phyloP scores from a whole-genome alignment of 1,140 invertebrate genomes.

The Chrysoperla carnea region DNA sequence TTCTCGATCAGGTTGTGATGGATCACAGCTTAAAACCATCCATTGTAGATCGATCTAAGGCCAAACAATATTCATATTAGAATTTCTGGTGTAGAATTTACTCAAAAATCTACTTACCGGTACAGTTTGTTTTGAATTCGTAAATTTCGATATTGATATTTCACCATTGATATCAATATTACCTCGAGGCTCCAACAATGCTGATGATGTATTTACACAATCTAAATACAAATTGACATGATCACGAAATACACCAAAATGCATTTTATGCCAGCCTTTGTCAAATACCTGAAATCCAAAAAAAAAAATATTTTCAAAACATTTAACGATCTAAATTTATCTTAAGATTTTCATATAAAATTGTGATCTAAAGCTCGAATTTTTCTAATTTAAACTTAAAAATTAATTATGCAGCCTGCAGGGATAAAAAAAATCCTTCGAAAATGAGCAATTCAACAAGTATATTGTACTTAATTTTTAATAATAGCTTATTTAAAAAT shows the following conservation, averaged over 20 bases:
- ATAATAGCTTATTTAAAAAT: no score
- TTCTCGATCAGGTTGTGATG: constrained; percentile 45
- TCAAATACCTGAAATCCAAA: constrained; percentile 44
- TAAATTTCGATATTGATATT: constrained; percentile 43
- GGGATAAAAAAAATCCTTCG: no score
- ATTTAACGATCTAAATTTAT: no score
- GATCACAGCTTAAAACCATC: constrained; percentile 64
- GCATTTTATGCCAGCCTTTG: constrained; percentile 64
- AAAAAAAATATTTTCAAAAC: not conserved
- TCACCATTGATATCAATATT: constrained; percentile 46
- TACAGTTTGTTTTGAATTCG: constrained; percentile 32
- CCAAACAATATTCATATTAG: constrained; percentile 4
- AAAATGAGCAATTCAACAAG: no score
- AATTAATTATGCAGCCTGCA: no score
- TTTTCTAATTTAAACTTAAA: no score
- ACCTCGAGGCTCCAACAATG: constrained; percentile 30
- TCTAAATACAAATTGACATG: constrained; percentile 50
- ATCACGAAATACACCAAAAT: constrained; percentile 50
- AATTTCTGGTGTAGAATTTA: not conserved
- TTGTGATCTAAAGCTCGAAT: no score
- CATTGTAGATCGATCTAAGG: constrained; percentile 61
- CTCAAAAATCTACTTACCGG: constrained; percentile 31
- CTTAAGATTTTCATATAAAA: no score
- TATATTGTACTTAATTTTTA: no score
- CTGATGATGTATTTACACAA: constrained; percentile 30